Evolutionary conservation across 1,140 invertebrate genomes (phyloP), one percentile per base, ranked within the genome.

Genomic region (Drosophila sturtevanti): DNA sequence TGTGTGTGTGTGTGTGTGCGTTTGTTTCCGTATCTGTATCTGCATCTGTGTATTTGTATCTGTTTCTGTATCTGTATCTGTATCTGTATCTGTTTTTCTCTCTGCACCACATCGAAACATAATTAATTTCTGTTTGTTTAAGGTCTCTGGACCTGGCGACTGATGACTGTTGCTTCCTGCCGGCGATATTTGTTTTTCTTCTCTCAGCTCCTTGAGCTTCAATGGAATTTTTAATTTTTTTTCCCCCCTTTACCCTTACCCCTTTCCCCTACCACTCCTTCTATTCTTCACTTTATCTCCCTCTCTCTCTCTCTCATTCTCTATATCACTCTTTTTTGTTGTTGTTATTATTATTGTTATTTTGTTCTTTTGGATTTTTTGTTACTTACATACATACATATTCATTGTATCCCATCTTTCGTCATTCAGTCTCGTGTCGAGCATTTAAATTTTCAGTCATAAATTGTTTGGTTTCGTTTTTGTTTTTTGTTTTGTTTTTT

Each of bases 61-160:
- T 66, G 73, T 65, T 55, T 38, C 58, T 31, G 70, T 77, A 18
- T 60, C 0, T 41, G 27, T 58, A 18, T 27, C n/a, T 21, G 27
- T 59, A 41, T 55, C 56, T 62, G 1, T 6, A 16, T 16, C 6
- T 18, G 51, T 37, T 44, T 68, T 68, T 63, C 31, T 60, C 51
- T 34, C 55, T 76, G 65, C 61, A 6, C 71, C 67, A 54, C 79
- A 89, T 89, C 85, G 85, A 80, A 90, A 87, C 87, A 90, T 90
- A 90, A 90, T 90, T 90, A 90, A 90, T 90, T 90, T 90, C 77
- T 90, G 87, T 90, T 90, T 90, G 87, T 79, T 90, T 90, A 90
- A 79, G 89, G 81, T 87, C 81, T 86, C 78, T 60, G 77, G 35
- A 41, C 68, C 71, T 68, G 41, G 66, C 71, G 59, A 67, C 78